These are phyloP conservation scores for Capreolus pygargus DNA, from an alignment of 2,113 vertebrate genomes.

Conservation along the genomic window DNA sequence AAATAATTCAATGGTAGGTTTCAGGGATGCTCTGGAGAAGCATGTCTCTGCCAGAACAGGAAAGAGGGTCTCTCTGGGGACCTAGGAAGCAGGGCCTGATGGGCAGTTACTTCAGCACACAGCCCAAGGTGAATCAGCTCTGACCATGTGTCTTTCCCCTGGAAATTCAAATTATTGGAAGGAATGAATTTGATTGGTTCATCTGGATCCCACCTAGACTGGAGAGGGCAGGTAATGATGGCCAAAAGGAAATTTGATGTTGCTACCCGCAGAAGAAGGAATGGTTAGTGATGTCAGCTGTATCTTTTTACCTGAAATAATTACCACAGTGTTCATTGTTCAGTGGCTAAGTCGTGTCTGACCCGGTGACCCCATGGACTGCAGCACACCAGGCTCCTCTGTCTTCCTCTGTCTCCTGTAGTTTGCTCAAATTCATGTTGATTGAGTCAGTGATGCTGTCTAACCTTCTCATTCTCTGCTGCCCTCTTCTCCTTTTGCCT, in stretches of 20 bases:
- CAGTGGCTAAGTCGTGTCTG: rapidly evolving
- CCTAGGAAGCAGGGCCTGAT: neutral
- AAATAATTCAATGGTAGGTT: neutral
- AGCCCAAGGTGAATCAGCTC: neutral
- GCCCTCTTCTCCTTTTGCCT: neutral
- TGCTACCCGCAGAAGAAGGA: neutral
- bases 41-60: neutral
- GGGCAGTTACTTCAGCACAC: neutral
- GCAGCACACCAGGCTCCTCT: neutral
- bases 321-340: neutral
- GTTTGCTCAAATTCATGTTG: neutral
- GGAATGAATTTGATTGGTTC: neutral
- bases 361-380: neutral
- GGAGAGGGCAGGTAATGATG: neutral
- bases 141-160: neutral
- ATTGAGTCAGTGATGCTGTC: neutral
- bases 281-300: neutral
- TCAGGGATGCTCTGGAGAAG: neutral
- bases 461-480: neutral
- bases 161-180: neutral
- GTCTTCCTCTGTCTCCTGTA: neutral
- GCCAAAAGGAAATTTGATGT: neutral
- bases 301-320: neutral
- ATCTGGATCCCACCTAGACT: neutral
- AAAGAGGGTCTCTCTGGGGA: neutral